Evolutionary conservation across 2,113 vertebrate genomes (phyloP).

Genomic region (Pachycephala philippinensis): DNA sequence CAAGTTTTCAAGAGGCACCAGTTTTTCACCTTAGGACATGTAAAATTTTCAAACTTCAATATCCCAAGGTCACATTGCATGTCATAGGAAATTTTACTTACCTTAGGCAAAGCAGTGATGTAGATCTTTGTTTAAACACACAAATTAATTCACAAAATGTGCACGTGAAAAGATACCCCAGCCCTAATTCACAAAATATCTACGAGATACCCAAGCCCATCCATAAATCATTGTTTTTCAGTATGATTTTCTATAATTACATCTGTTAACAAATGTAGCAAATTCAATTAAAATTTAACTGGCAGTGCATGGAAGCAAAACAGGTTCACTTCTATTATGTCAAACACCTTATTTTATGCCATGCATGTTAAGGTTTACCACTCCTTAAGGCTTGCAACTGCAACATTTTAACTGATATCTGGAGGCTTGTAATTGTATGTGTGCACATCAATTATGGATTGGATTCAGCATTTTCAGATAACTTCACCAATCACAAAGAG

Average conservation of each 20-base stretch:
- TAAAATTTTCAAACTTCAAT: conserved; percentile 9
- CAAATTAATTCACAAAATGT: conserved; percentile 47
- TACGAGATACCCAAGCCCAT: conserved; percentile 5
- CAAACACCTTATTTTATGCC: conserved; percentile 83
- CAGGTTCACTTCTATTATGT: conserved; percentile 75
- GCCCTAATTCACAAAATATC: conserved; percentile 2
- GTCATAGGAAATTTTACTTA: conserved; percentile 16
- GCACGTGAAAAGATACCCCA: not conserved
- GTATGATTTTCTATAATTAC: conserved; percentile 62
- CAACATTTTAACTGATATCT: conserved; percentile 83
- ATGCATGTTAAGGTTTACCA: conserved; percentile 81
- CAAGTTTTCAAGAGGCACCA: not conserved
- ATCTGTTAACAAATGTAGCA: conserved; percentile 69
- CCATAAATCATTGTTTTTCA: conserved; percentile 49
- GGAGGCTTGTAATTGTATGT: conserved; percentile 86
- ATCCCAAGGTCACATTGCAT: not conserved
- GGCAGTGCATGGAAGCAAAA: conserved; percentile 70
- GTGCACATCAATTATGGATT: conserved; percentile 88
- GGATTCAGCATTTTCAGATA: conserved; percentile 75
- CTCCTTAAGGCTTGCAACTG: conserved; percentile 82
- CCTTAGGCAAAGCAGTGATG: conserved; percentile 3
- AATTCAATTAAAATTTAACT: conserved; percentile 72
- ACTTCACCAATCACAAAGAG: conserved; percentile 78
- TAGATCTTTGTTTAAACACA: conserved; percentile 29
- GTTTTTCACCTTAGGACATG: not conserved